Evolutionary conservation across 2,113 vertebrate species (phyloP), one percentile per base, ranked within the genome.

Genomic region (Guaruba guarouba): DNA sequence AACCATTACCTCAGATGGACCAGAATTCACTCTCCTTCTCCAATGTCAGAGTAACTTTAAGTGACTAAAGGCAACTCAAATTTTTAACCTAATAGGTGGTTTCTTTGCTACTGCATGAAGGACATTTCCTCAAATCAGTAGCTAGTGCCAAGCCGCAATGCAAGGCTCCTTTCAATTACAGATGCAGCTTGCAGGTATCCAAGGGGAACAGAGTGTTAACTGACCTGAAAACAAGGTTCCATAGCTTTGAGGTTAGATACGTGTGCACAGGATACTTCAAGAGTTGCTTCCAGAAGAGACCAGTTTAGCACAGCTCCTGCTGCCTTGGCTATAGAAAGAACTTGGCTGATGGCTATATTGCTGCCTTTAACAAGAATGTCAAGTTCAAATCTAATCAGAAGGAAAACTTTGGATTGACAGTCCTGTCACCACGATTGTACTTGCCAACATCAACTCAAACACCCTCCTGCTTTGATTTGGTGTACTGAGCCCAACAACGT

Each of bases 261-360:
- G 8, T 9, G 19, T 0, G 23, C 24, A 57, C 1, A 0, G 0
- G 0, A n/a, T 28, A 35, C 19, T 33, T 79, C 37, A 61, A 46
- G 27, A 90, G 25, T 6, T 66, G 59, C 44, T 70, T 51, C 55
- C 37, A 37, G 37, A 86, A 68, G 7, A 79, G 55, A 43, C 14
- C 18, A 39, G 22, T 43, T 66, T 17, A 78, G 48, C 29, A 25
- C 33, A 18, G 20, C 37, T 91, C 24, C 78, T 48, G 28, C 43
- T 80, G 81, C 73, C 55, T 44, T 70, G 55, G 77, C 84, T 57
- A 23, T 0, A 57, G 27, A 77, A 44, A 28, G 48, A 77, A 87
- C 31, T 1, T 73, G 48, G 54, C 57, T 68, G 43, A 52, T 13
- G 54, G 51, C 44, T 76, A 9, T 15, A 44, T 5, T n/a, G 33